A percentile compares a stretch with the other conserved stretches of the same genome.
These are phyloP conservation scores for Hexactinellida sp. DNA, from an alignment of 37 sponge, comb jelly and placozoan species.

Conservation along the genomic window DNA sequence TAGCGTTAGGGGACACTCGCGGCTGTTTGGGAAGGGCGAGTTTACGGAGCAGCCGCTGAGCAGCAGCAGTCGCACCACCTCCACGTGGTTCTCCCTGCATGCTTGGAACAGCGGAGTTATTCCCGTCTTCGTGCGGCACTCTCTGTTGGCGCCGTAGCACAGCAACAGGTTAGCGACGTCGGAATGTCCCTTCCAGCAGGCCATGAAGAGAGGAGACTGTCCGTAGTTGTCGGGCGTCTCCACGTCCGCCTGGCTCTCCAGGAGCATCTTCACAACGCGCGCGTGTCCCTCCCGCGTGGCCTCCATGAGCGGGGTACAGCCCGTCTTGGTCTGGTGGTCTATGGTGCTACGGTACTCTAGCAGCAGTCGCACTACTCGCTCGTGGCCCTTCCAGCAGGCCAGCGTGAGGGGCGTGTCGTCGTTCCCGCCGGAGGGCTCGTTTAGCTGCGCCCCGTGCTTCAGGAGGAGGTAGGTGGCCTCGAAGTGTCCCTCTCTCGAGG, in stretches of 20 bases:
- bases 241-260: constrained; percentile 79
- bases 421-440: constrained; percentile 80
- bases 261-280: constrained; percentile 69
- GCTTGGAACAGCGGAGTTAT: constrained; percentile 99
- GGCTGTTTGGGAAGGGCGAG: constrained; percentile 89
- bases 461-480: constrained; percentile 75
- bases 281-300: constrained; percentile 76
- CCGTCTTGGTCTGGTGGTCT: constrained; percentile 95
- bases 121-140: constrained; percentile 93
- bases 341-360: constrained; percentile 41
- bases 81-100: constrained; percentile 95
- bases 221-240: constrained; percentile 99
- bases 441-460: constrained; percentile 69
- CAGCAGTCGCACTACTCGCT: constrained; percentile 58
- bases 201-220: constrained; percentile 97
- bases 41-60: constrained; percentile 86
- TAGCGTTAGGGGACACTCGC: constrained; percentile 90
- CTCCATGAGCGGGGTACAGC: constrained; percentile 40
- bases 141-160: constrained; percentile 73
- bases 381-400: constrained; percentile 92
- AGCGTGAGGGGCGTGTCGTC: constrained; percentile 94
- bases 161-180: constrained; percentile 81
- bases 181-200: constrained; percentile 97
- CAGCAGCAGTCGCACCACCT: constrained; percentile 80
- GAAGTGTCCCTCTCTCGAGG: constrained; percentile 85